These are phyloP conservation scores for Oxyteleia sp. DNA, from an alignment of 2,888 invertebrate species.

Conservation along the genomic window DNA sequence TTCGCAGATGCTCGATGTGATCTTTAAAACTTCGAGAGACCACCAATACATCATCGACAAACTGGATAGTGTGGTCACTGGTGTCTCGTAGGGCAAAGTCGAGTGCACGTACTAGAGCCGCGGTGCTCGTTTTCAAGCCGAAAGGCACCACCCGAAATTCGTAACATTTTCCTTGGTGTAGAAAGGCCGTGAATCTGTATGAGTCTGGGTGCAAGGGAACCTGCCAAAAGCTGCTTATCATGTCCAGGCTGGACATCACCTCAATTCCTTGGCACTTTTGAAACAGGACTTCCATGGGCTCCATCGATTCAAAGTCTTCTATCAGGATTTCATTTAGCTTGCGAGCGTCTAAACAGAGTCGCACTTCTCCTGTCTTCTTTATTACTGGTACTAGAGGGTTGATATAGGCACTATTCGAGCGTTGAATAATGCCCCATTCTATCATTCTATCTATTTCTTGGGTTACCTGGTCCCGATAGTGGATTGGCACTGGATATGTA, in stretches of 20 bases:
- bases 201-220: background rate
- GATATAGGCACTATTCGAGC: background rate
- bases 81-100: background rate
- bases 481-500: background rate
- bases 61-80: background rate
- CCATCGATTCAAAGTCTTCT: conserved; percentile 23
- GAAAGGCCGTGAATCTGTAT: conserved; percentile 5
- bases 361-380: background rate
- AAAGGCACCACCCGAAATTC: background rate
- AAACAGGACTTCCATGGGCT: conserved; percentile 35
- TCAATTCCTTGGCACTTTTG: background rate
- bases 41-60: background rate
- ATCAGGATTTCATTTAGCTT: conserved; percentile 30
- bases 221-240: conserved; percentile 8
- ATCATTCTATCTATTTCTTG: background rate
- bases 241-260: background rate
- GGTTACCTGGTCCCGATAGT: background rate
- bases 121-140: background rate
- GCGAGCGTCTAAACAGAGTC: conserved; percentile 19
- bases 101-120: background rate
- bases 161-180: background rate
- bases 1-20: background rate
- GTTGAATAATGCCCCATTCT: background rate
- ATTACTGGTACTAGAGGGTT: background rate
- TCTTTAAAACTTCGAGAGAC: background rate